Base-by-base conservation (phyloP, 2,888 invertebrate species). In the Trachelus troglodyta region DNA sequence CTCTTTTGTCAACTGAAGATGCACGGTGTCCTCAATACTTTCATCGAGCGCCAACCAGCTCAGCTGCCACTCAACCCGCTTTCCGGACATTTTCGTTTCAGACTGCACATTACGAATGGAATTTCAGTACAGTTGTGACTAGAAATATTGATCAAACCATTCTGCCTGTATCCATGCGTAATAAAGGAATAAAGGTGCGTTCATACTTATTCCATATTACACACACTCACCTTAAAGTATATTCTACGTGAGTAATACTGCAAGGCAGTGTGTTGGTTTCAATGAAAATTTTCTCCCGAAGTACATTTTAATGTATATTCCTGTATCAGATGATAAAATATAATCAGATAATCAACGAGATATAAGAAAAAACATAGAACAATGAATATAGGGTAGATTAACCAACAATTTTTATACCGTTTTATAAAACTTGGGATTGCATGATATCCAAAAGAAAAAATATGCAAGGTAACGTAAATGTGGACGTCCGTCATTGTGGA, bases 1-100 rank as follows among this genome's bases (percentile, higher is more conserved):
- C 69, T 85, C 81, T 34, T 79, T 78, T 35, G 86, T 80, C 69
- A 91, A 82, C 40, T 82, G 84, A 33, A 90, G 78, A 12, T 79
- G 83, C 31, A 87, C 87, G 77, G 87, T 84, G 79, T 84, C 85
- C 76, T 86, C 83, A 83, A 87, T 87, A 84, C 87, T 87, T 85
- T 86, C 87, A 82, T 83, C 83, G 71, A 82, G 77, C 76, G 88
- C 81, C 40, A 84, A 86, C 90, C 90, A 90, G 69, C 81, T 82
- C 30, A 76, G 76, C 79, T 81, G 79, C 80, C 81, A 78, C 79
- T 84, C 83, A 80, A 82, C 80, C 78, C 79, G 76, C 79, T 84
- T 87, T 40, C 78, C 68, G 79, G 81, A 23, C 87, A 86, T 87
- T 76, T 78, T 79, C 76, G 75, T 73, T 11, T 71, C 11, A 15